Conservation (phyloP, 1,140 invertebrate species). For the Drosophila hydei region DNA sequence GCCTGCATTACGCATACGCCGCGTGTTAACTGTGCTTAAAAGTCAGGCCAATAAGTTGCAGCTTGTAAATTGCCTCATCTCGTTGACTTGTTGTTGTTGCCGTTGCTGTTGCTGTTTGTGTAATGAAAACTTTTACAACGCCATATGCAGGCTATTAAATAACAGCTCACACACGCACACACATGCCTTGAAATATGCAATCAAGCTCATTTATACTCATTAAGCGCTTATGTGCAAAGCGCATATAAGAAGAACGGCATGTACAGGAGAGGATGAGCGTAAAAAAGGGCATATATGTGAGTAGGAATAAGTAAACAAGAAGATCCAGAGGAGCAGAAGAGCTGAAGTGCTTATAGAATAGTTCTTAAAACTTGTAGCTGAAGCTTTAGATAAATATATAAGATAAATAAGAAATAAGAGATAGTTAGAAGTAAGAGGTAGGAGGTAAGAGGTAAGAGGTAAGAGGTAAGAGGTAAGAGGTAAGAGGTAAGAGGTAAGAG, state of each 20-base stretch:
- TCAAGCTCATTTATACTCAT: slow-evolving; percentile 81
- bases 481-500: too few relatives aligned
- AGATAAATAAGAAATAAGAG: too few relatives aligned
- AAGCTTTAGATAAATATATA: too few relatives aligned
- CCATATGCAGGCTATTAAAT: slow-evolving; percentile 81
- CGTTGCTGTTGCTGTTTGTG: slow-evolving; percentile 69
- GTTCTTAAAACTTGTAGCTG: too few relatives aligned
- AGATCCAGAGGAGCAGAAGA: not conserved
- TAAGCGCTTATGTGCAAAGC: slow-evolving; percentile 74
- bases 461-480: too few relatives aligned
- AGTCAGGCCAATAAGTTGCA: slow-evolving; percentile 78
- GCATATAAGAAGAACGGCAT: slow-evolving; percentile 12
- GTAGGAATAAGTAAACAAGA: not conserved
- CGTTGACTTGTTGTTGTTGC: slow-evolving; percentile 47
- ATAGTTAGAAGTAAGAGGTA: too few relatives aligned
- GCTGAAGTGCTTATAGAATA: too few relatives aligned
- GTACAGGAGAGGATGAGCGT: slow-evolving; percentile 13
- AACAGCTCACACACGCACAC: slow-evolving; percentile 54
- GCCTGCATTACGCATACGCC: slow-evolving; percentile 70
- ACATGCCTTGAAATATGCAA: slow-evolving; percentile 73
- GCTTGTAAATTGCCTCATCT: slow-evolving; percentile 55
- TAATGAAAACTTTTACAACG: slow-evolving; percentile 82
- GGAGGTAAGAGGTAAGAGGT: too few relatives aligned
- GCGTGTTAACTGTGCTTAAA: slow-evolving; percentile 80
- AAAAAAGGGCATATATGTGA: not conserved